These are phyloP conservation scores for Hirtodrosophila alboralis DNA, from an alignment of 2,888 invertebrate genomes.

Conservation along the genomic window DNA sequence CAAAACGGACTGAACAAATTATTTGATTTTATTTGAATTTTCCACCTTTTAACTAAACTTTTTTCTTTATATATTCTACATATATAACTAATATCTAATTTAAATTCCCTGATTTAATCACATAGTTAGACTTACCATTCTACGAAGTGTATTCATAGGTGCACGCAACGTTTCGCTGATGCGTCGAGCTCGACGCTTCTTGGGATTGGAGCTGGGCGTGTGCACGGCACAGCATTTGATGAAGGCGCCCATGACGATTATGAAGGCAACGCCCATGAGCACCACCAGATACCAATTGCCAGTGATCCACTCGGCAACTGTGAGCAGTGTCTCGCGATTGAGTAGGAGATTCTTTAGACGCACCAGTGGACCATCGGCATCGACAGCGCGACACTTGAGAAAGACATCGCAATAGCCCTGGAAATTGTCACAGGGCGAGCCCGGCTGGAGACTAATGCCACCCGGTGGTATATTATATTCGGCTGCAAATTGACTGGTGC, in stretches of 20 bases:
- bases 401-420: conserved; percentile 99
- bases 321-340: conserved; percentile 93
- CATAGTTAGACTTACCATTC: conserved; percentile 88
- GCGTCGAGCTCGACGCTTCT: conserved; percentile 96
- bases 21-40: too few relatives aligned
- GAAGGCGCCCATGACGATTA: conserved; percentile 98
- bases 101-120: too few relatives aligned
- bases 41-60: too few relatives aligned
- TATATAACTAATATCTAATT: too few relatives aligned
- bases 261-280: conserved; percentile 94
- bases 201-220: conserved; percentile 99
- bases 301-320: conserved; percentile 96
- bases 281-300: conserved; percentile 98
- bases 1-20: too few relatives aligned
- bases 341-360: conserved; percentile 97
- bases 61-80: too few relatives aligned
- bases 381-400: conserved; percentile 98
- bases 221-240: conserved; percentile 99
- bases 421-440: conserved; percentile 99
- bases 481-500: conserved; percentile 93
- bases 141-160: conserved; percentile 94
- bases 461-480: conserved; percentile 90
- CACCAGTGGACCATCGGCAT: conserved; percentile 98
- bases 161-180: conserved; percentile 95
- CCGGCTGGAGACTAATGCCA: conserved; percentile 95